Percentiles rank a stretch among this genome's conserved stretches.
phyloP scores from a whole-genome alignment of 2,888 invertebrate genomes.

The Dolomedes plantarius region DNA sequence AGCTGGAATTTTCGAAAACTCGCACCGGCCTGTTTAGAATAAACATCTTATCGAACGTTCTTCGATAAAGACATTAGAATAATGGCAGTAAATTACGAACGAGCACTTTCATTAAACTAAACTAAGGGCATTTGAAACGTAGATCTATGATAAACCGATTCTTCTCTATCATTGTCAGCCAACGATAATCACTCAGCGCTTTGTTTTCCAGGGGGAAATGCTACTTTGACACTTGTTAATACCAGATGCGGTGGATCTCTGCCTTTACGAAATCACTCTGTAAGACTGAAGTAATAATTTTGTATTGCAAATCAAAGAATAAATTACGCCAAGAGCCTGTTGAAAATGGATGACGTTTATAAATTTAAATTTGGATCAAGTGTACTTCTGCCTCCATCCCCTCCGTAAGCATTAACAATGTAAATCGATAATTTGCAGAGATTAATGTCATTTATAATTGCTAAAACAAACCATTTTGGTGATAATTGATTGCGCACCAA shows the following conservation, averaged over 20 bases:
- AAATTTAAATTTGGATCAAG: neutral
- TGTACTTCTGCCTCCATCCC: no score
- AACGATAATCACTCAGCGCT: neutral
- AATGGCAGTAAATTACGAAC: no score
- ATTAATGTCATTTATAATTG: conserved; percentile 2
- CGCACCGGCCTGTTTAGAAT: no score
- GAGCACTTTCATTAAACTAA: no score
- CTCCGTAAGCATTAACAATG: neutral
- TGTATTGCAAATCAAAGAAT: neutral
- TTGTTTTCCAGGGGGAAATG: neutral
- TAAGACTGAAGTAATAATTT: neutral
- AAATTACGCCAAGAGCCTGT: neutral
- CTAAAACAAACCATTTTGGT: conserved; percentile 14
- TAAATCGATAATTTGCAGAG: neutral
- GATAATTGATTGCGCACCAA: neutral
- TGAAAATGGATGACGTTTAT: neutral
- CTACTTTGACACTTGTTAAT: neutral
- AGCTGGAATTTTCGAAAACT: no score
- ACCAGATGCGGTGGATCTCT: neutral
- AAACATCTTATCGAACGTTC: no score
- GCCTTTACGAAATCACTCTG: neutral
- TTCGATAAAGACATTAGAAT: no score
- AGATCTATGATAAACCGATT: no score
- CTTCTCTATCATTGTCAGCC: neutral
- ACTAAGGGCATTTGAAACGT: no score